Evolutionary conservation across 2,113 vertebrate genomes (phyloP), one percentile per base, ranked within the genome.

Genomic region (Hirundichthys speculiger): DNA sequence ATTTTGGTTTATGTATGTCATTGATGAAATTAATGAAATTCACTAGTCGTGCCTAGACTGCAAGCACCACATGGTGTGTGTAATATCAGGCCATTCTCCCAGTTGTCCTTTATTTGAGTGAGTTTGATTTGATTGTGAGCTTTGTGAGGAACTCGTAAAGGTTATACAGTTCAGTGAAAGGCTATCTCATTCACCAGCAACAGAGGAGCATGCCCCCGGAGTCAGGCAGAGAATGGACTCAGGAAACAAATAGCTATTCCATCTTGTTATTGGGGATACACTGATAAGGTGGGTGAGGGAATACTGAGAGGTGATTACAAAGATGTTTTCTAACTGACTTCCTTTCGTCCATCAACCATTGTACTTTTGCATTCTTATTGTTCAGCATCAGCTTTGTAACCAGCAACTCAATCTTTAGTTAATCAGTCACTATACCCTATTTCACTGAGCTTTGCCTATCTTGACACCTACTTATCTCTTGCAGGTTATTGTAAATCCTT

Each of bases 231-330:
- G 84, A 75, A 89, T 78, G 64, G 67, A 64, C 56, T 69, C 46
- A 4, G 79, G 64, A 89, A 85, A 83, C 75, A 89, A 86, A 85
- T 82, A 63, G 74, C 76, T 86, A 77, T 78, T 73, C 69, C 84
- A 67, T 69, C 82, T 81, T 77, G 71, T 89, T 90, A 83, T 80
- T 74, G 76, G 52, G 75, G 75, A 62, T 59, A 61, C 60, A 40
- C 65, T 72, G 84, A 86, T 82, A 82, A 77, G 77, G 68, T 70
- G 71, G 73, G 58, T 73, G 2, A 63, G 46, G 48, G 70, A 69
- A 69, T 42, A 41, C 69, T 69, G 70, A 75, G 64, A 68, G 77
- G 63, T 76, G 79, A 86, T 88, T 85, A 77, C 70, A 24, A 38
- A 49, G 68, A 49, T 79, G 77, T 66, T 80, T 78, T 83, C 81